These are phyloP conservation scores for Temnothorax rugatulus DNA, from an alignment of 2,888 invertebrate genomes.

Conservation along the genomic window DNA sequence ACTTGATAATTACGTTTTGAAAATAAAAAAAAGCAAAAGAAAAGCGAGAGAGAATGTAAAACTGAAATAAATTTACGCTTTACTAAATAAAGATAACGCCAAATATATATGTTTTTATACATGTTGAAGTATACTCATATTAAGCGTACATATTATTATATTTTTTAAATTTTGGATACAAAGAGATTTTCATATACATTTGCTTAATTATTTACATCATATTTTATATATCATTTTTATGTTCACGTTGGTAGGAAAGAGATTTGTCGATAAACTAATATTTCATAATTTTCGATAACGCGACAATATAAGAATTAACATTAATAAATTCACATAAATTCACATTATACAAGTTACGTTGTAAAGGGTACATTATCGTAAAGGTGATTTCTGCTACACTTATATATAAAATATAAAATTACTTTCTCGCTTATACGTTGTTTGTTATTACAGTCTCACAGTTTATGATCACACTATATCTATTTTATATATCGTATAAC, in stretches of 20 bases:
- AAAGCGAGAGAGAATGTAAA: neutral
- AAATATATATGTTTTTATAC: neutral
- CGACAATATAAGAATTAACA: constrained; percentile 14
- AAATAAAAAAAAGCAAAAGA: neutral
- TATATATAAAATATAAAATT: constrained; percentile 72
- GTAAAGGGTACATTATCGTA: constrained; percentile 34
- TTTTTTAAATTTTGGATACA: constrained; percentile 24
- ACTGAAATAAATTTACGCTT: neutral
- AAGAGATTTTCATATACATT: neutral
- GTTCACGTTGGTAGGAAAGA: constrained; percentile 16
- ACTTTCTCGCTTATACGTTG: constrained; percentile 68
- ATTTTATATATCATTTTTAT: neutral
- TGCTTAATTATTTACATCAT: constrained; percentile 33
- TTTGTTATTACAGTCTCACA: constrained; percentile 58
- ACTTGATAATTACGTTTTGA: neutral
- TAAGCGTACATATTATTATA: neutral
- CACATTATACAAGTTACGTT: constrained; percentile 5
- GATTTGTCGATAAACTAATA: constrained; percentile 4
- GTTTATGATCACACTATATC: constrained; percentile 40
- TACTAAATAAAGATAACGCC: neutral
- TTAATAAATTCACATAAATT: neutral
- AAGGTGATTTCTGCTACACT: constrained; percentile 37
- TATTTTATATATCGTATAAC: constrained; percentile 30
- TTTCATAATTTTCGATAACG: neutral
- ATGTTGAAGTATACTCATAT: neutral